Conservation (phyloP, 2,113 vertebrate species). For the Nettapus auritus region DNA sequence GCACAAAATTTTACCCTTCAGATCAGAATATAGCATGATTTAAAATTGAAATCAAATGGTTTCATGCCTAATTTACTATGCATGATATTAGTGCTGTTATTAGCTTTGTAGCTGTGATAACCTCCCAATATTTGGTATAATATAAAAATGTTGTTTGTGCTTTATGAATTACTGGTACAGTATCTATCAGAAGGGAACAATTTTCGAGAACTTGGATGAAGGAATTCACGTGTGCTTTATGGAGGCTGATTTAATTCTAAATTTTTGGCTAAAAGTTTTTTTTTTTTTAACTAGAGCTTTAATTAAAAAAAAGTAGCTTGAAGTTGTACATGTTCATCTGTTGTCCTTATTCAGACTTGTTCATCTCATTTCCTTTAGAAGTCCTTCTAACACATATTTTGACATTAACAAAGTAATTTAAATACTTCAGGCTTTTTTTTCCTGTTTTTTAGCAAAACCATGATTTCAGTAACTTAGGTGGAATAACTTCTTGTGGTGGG, state of each 20-base stretch:
- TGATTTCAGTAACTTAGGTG: not conserved
- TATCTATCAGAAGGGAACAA: not conserved
- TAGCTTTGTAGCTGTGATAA: not conserved
- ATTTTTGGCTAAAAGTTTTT: not conserved
- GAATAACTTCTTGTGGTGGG: not conserved
- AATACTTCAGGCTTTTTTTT: not conserved
- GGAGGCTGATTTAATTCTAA: accelerated
- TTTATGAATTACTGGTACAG: not conserved
- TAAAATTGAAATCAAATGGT: not conserved
- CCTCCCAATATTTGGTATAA: not conserved
- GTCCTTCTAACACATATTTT: not conserved
- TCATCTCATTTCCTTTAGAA: not conserved
- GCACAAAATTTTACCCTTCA: not conserved
- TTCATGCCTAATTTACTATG: not conserved
- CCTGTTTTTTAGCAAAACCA: not conserved
- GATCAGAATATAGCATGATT: not conserved
- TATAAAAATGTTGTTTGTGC: not conserved
- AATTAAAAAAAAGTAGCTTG: not conserved
- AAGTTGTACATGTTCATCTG: not conserved
- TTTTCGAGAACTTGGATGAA: not conserved
- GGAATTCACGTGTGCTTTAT: not conserved
- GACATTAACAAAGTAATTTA: not conserved
- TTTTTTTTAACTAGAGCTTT: not conserved
- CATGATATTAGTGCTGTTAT: not conserved
- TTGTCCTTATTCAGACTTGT: not conserved